These are phyloP conservation scores for Nyctalus aviator DNA, from an alignment of 2,797 vertebrate species.

Conservation along the genomic window DNA sequence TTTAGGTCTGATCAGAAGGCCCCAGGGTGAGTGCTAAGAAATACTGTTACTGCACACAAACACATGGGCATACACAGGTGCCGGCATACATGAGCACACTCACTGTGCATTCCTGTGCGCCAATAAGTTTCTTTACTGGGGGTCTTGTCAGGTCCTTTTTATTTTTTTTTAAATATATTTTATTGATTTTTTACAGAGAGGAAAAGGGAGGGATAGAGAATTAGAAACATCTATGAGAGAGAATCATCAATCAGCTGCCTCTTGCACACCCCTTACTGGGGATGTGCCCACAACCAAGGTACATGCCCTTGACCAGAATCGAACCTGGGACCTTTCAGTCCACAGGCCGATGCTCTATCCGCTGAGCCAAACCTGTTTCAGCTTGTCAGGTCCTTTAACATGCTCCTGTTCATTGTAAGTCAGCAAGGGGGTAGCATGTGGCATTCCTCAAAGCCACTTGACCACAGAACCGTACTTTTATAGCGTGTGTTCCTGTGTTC, in stretches of 20 bases:
- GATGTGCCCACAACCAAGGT: too few species aligned
- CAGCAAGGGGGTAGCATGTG: neutral
- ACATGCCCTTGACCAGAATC: too few species aligned
- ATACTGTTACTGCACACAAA: neutral
- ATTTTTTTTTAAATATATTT: too few species aligned
- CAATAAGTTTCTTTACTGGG: neutral
- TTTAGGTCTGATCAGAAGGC: neutral
- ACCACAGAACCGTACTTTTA: neutral
- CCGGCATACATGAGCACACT: rapidly evolving
- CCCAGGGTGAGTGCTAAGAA: neutral
- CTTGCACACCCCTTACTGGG: too few species aligned
- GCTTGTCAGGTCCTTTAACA: neutral
- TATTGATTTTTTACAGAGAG: too few species aligned
- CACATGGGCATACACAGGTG: neutral
- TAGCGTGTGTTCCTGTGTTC: neutral
- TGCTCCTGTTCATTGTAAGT: neutral
- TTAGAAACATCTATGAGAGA: too few species aligned
- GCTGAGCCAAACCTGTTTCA: too few species aligned
- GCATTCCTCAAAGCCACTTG: neutral
- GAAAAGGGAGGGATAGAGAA: too few species aligned
- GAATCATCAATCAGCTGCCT: too few species aligned
- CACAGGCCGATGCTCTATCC: too few species aligned
- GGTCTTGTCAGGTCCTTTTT: neutral
- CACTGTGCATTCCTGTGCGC: neutral
- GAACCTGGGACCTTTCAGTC: too few species aligned